Evolutionary conservation across 2,888 invertebrate genomes (phyloP).

Genomic region (Cryptocheilus praepositus): DNA sequence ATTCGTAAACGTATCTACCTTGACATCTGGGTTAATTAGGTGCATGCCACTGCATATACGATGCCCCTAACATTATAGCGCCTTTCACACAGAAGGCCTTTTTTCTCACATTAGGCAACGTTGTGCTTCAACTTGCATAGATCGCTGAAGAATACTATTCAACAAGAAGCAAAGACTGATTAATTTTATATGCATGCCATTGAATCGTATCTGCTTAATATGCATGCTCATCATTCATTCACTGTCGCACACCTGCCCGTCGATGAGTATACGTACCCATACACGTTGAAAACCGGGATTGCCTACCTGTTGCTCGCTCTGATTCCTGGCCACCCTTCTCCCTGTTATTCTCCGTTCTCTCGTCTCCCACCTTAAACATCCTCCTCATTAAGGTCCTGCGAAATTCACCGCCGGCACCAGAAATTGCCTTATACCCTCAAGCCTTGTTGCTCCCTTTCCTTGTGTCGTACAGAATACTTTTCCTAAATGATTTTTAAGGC

Average conservation of each 20-base stretch:
- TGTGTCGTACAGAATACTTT: too few species aligned
- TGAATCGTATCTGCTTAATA: conserved; percentile 32
- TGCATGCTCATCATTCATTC: conserved; percentile 36
- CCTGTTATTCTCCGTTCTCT: not conserved
- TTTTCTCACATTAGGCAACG: too few species aligned
- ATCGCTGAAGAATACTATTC: too few species aligned
- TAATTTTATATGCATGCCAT: not conserved
- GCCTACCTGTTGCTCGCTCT: conserved; percentile 60
- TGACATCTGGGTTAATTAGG: too few species aligned
- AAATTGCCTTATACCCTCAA: too few species aligned
- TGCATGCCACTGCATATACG: too few species aligned
- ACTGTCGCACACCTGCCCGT: conserved; percentile 24
- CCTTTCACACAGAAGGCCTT: too few species aligned
- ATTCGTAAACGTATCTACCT: too few species aligned
- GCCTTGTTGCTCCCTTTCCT: too few species aligned
- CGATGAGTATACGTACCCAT: conserved; percentile 4
- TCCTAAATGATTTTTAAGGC: too few species aligned
- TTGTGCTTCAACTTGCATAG: too few species aligned
- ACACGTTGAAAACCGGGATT: conserved; percentile 38
- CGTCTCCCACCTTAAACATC: not conserved
- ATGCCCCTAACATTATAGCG: too few species aligned
- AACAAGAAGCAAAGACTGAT: not conserved
- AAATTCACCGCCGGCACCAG: conserved; percentile 11
- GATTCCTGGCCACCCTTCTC: conserved; percentile 30
- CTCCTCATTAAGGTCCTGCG: conserved; percentile 1